These are phyloP conservation scores for Lophotis ruficrista DNA, from an alignment of 2,113 vertebrate species.

Conservation along the genomic window DNA sequence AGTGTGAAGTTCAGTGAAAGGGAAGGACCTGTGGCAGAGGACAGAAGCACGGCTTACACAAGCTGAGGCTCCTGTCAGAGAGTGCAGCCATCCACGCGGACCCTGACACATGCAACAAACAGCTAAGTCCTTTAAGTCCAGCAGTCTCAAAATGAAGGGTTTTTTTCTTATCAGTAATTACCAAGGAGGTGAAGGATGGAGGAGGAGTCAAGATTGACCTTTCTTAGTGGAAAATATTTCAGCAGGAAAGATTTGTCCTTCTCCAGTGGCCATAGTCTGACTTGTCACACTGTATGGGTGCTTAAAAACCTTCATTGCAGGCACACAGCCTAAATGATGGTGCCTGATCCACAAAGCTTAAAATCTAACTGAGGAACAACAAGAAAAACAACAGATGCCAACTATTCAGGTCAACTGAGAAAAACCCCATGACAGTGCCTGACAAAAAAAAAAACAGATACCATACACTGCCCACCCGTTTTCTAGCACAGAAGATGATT, in stretches of 20 bases:
- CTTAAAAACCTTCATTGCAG: neutral
- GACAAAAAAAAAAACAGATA: neutral
- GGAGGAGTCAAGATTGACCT: neutral
- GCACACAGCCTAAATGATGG: neutral
- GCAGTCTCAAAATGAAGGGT: neutral
- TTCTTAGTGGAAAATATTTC: neutral
- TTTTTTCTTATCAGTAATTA: neutral
- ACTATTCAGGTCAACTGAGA: neutral
- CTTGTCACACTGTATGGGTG: neutral
- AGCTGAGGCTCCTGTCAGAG: neutral
- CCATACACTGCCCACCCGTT: neutral
- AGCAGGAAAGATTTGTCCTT: neutral
- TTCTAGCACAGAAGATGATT: neutral
- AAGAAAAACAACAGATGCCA: neutral
- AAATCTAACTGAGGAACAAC: neutral
- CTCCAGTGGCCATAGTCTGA: neutral
- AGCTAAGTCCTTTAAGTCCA: neutral
- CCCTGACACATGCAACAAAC: neutral
- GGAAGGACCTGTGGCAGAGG: neutral
- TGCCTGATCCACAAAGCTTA: neutral
- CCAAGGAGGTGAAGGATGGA: neutral
- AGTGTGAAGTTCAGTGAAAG: neutral
- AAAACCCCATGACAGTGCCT: neutral
- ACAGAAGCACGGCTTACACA: neutral
- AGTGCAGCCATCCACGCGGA: neutral